Evolutionary conservation across 1,140 invertebrate species (phyloP), one percentile per base, ranked within the genome.

Genomic region (Achroia grisella): DNA sequence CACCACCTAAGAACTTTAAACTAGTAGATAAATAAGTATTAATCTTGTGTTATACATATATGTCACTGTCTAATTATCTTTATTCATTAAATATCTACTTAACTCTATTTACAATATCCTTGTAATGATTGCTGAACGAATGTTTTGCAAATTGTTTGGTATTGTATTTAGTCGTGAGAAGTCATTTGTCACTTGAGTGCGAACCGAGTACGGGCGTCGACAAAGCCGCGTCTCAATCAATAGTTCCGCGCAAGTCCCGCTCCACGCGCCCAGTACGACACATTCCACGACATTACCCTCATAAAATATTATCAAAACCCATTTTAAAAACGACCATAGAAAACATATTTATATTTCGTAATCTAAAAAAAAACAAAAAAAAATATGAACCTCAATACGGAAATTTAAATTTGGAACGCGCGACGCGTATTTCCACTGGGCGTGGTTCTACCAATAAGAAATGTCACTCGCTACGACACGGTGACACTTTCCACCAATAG

Each of bases 401-500:
- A 34, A 46, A 39, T 71, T 68, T 56, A 62, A 77, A 75, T 67
- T 65, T 52, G 60, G 65, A 74, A 59, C 56, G 62, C 60, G 17
- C 17, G n/a, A n/a, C 6, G 56, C 37, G 40, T 39, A 2, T 15
- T 32, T 34, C 40, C 17, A 42, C 46, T 59, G 47, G 79, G 76
- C 76, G 72, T 71, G 72, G 60, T 52, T 29, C 29, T 37, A 14
- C 69, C 69, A 70, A 70, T 73, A 39, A 49, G 44, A 53, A 57
- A 57, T 78, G 76, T 80, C 73, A 68, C 79, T 62, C 64, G 58
- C 39, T 63, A 73, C 60, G 74, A 78, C 76, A 70, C 62, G 56
- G 71, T 79, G 79, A 83, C 79, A 83, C 34, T 80, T 75, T 56
- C 49, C 35, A 55, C 79, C 79, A 83, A 83, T 83, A 13, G 49